Evolutionary conservation across 2,888 invertebrate species (phyloP).

Genomic region (Melipona beecheii): DNA sequence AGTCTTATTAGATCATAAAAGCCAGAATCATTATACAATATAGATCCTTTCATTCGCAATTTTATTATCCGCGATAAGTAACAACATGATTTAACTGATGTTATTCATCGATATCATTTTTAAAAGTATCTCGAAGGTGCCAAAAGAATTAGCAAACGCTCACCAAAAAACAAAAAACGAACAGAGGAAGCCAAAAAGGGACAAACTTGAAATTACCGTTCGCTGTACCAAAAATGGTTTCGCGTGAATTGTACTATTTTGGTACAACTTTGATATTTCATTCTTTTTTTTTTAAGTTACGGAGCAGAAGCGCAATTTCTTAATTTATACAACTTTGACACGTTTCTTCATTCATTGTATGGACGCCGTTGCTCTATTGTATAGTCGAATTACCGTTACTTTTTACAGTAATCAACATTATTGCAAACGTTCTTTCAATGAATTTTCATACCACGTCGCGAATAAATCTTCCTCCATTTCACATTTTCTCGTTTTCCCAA

Average conservation of each 20-base stretch:
- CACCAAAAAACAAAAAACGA: too few species aligned
- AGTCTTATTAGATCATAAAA: background rate
- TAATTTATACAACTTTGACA: slow-evolving; percentile 16
- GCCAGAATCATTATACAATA: too few species aligned
- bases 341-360: slow-evolving; percentile 3
- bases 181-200: background rate
- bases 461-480: background rate
- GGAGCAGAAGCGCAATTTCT: background rate
- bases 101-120: background rate
- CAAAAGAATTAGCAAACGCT: too few species aligned
- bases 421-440: background rate
- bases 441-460: background rate
- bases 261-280: background rate
- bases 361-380: slow-evolving; percentile 8
- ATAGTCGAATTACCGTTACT: background rate
- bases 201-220: background rate
- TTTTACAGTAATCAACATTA: slow-evolving; percentile 17
- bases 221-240: background rate
- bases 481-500: background rate
- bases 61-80: background rate
- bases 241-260: background rate
- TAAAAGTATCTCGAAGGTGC: background rate
- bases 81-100: too few species aligned
- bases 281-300: background rate
- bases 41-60: background rate